Base-by-base conservation (phyloP, 2,888 invertebrate species). In the Phaedon cochleariae region DNA sequence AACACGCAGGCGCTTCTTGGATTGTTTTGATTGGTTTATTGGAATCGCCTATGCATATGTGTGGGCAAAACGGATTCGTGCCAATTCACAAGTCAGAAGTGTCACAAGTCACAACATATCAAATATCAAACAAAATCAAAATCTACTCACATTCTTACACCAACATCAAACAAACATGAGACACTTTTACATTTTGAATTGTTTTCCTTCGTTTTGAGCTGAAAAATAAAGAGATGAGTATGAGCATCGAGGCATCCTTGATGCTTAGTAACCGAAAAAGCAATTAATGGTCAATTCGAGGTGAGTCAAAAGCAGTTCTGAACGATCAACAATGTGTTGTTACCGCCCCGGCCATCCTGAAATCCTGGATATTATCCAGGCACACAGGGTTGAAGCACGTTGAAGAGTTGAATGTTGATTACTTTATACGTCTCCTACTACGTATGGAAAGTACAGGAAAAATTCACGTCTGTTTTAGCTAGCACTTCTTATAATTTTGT, bases 151-250 rank as follows among this genome's bases (percentile, higher is more conserved):
- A n/a, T n/a, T n/a, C n/a, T n/a, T n/a, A n/a, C n/a, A n/a, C n/a
- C n/a, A n/a, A n/a, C n/a, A n/a, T n/a, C n/a, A 6, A 26, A 26
- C 26, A 26, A 26, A 2, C 12, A 10, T 34, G 41, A 55, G n/a
- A 41, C 41, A 22, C 41, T 41, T 55, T 55, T 55, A 55, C 41
- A 37, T 55, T 34, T 37, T 41, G 41, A 55, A 55, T 41, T 55
- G 55, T 54, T 55, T 37, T 37, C 31, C 20, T 55, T 21, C 21
- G 21, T 55, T 37, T 37, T 34, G 34, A 46, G 20, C 20, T 55
- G 15, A 55, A 55, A 31, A 34, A 34, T 18, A 34, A 54, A 34
- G 31, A 54, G 37, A 54, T 34, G n/a, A n/a, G n/a, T n/a, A n/a
- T n/a, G n/a, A n/a, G n/a, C n/a, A n/a, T n/a, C n/a, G n/a, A n/a